These are phyloP conservation scores for Halcyon smyrnensis DNA, from an alignment of 2,797 vertebrate species.

Conservation along the genomic window DNA sequence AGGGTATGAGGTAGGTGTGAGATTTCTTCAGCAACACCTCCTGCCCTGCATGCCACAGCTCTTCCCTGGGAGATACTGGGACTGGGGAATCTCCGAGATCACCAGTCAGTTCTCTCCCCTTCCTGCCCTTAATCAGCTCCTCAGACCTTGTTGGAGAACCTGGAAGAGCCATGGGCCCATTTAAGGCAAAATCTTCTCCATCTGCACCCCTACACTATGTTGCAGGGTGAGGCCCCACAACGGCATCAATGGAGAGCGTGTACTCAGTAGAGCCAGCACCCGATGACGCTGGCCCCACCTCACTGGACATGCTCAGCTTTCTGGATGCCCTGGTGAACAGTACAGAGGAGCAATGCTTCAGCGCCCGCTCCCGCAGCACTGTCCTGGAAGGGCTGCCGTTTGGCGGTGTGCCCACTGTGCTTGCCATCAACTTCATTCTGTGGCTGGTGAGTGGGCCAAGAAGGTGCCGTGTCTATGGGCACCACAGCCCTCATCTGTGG, in stretches of 20 bases:
- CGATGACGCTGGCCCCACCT: constrained; percentile 4
- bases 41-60: background rate
- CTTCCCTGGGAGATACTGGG: background rate
- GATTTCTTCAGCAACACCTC: background rate
- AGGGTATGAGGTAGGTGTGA: background rate
- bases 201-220: background rate
- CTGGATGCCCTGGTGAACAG: constrained; percentile 76
- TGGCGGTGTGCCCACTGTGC: constrained; percentile 92
- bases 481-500: background rate
- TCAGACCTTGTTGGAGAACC: background rate
- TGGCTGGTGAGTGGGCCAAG: constrained; percentile 86
- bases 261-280: constrained; percentile 59
- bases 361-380: constrained; percentile 84
- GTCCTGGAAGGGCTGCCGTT: constrained; percentile 95
- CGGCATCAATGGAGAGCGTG: background rate
- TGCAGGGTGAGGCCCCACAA: background rate
- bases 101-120: background rate
- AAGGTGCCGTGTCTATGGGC: rapidly evolving
- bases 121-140: background rate
- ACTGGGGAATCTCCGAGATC: background rate
- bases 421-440: constrained; percentile 88
- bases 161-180: background rate
- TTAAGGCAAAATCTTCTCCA: background rate
- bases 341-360: constrained; percentile 86
- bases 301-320: constrained; percentile 68